Evolutionary conservation across 1,140 invertebrate species (phyloP).

Genomic region (Samia ricini): DNA sequence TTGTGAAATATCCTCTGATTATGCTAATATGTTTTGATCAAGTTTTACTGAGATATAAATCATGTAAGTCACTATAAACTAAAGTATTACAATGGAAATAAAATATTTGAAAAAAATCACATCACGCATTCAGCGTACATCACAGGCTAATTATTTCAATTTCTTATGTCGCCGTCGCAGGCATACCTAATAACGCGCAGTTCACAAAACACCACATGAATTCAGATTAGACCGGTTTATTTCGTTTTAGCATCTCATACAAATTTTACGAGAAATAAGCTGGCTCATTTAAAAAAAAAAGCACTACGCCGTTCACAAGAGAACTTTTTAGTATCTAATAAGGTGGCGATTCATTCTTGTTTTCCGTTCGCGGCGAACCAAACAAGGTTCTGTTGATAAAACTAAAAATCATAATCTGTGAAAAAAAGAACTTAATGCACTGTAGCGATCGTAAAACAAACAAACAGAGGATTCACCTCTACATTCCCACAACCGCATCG

Average conservation of each 20-base stretch:
- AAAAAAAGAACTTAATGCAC: slow-evolving; percentile 70
- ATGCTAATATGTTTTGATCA: no score
- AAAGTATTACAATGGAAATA: slow-evolving; percentile 2
- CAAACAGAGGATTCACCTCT: slow-evolving; percentile 60
- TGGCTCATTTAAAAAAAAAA: background rate
- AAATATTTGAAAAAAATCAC: slow-evolving; percentile 37
- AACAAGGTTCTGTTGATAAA: slow-evolving; percentile 52
- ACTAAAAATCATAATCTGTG: slow-evolving; percentile 9
- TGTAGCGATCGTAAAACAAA: slow-evolving; percentile 74
- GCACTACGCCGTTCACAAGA: background rate
- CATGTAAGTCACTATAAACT: background rate
- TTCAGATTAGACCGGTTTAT: slow-evolving; percentile 51
- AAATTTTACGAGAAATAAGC: background rate
- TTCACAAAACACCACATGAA: slow-evolving; percentile 47
- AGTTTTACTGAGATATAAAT: background rate
- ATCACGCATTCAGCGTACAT: slow-evolving; percentile 51
- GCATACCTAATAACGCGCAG: slow-evolving; percentile 62
- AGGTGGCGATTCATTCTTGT: slow-evolving; percentile 3
- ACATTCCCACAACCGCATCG: slow-evolving; percentile 49
- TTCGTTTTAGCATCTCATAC: slow-evolving; percentile 19
- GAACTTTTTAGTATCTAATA: background rate
- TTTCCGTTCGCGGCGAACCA: slow-evolving; percentile 18
- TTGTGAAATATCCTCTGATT: no score
- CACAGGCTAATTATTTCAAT: slow-evolving; percentile 74
- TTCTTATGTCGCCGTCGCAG: slow-evolving; percentile 61